Evolutionary conservation across 2,888 invertebrate species (phyloP).

Genomic region (Onchidella celtica): DNA sequence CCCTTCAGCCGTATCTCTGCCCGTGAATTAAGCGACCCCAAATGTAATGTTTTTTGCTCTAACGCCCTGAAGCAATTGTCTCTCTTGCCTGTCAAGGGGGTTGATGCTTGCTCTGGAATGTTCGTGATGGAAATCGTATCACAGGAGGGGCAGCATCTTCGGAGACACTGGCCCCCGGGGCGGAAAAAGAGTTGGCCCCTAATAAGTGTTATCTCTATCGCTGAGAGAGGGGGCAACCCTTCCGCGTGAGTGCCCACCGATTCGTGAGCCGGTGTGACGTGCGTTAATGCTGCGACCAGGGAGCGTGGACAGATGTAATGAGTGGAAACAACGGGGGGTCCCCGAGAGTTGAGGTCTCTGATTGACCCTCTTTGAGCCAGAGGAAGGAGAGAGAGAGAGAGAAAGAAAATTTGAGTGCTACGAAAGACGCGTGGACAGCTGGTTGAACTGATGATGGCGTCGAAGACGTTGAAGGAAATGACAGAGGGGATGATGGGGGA

Average conservation of each 20-base stretch:
- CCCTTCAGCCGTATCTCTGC: too few relatives aligned
- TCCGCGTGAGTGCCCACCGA: constrained; percentile 14
- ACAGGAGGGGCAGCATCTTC: background rate
- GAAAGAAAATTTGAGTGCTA: background rate
- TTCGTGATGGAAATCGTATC: constrained; percentile 1
- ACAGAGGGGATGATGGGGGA: constrained; percentile 12
- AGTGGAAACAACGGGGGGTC: background rate
- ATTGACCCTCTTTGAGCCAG: background rate
- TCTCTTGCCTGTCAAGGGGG: background rate
- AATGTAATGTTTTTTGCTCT: too few relatives aligned
- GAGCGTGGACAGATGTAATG: background rate
- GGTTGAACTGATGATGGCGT: constrained; percentile 11
- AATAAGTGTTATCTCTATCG: constrained; percentile 27
- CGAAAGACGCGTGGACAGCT: background rate
- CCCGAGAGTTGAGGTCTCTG: background rate
- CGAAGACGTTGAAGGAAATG: constrained; percentile 8
- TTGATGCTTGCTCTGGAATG: background rate
- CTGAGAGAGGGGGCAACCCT: background rate
- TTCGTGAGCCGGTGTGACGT: constrained; percentile 13
- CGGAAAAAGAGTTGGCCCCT: constrained; percentile 2
- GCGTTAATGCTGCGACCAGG: background rate
- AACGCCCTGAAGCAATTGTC: too few relatives aligned
- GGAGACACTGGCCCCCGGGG: constrained; percentile 30
- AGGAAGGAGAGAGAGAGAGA: background rate
- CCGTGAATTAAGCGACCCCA: too few relatives aligned